A percentile compares a stretch with the other conserved stretches of the same genome.
phyloP scores from a whole-genome alignment of 1,140 invertebrate genomes.

The Magallana ariakensis region DNA sequence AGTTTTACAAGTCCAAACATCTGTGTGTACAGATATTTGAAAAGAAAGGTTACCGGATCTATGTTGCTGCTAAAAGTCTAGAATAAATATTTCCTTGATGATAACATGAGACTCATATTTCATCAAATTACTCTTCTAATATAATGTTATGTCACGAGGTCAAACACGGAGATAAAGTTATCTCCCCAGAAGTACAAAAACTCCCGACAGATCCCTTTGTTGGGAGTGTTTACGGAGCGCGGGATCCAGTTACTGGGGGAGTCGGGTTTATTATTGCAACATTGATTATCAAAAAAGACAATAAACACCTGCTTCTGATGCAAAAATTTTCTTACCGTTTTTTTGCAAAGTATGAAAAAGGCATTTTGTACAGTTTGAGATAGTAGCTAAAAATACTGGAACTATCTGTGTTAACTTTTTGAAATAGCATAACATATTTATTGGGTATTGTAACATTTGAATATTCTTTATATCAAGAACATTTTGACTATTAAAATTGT shows the following conservation, averaged over 20 bases:
- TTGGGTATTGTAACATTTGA: too few relatives aligned
- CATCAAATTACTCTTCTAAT: not conserved
- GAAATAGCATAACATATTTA: too few relatives aligned
- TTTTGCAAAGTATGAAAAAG: too few relatives aligned
- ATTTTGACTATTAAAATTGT: too few relatives aligned
- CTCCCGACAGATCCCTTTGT: not conserved
- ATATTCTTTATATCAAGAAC: too few relatives aligned
- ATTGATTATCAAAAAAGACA: not conserved
- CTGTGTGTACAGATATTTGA: not conserved
- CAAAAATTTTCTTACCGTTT: too few relatives aligned
- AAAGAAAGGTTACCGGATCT: not conserved
- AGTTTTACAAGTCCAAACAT: not conserved
- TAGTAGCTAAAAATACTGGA: too few relatives aligned
- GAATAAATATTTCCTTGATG: not conserved
- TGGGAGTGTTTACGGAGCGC: not conserved
- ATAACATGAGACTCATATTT: constrained; percentile 12
- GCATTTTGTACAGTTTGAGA: too few relatives aligned
- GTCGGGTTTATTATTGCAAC: constrained; percentile 6
- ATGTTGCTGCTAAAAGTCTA: not conserved
- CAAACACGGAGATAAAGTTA: not conserved
- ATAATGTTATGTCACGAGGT: constrained; percentile 18
- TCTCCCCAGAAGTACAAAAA: not conserved
- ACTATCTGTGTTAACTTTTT: too few relatives aligned
- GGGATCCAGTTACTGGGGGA: not conserved
- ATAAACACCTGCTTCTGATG: constrained; percentile 5